phyloP scores from a whole-genome alignment of 2,797 vertebrate species.

The Spinus olivaceus region DNA sequence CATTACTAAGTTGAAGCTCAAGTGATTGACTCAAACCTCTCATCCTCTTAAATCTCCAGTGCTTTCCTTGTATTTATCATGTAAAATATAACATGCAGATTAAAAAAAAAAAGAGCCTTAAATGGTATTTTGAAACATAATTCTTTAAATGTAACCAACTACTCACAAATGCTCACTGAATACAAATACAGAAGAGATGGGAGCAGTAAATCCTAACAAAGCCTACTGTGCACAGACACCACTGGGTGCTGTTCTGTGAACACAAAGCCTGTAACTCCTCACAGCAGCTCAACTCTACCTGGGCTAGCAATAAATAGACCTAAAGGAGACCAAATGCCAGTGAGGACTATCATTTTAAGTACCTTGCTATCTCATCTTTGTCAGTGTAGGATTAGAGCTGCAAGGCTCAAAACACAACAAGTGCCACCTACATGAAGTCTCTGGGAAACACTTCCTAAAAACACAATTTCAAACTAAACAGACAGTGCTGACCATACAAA shows the following conservation, averaged over 20 bases:
- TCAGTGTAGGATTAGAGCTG: neutral
- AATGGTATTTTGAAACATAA: neutral
- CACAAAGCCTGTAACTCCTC: neutral
- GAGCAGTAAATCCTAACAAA: conserved; percentile 13
- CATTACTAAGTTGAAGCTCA: conserved; percentile 58
- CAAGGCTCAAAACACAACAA: neutral
- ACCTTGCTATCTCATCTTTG: neutral
- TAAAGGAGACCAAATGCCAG: neutral
- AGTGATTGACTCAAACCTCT: conserved; percentile 66
- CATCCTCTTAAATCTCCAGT: conserved; percentile 60
- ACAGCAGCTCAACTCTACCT: neutral
- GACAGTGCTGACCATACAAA: neutral
- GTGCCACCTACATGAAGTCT: neutral
- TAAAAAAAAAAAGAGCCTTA: neutral
- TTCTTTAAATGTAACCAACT: neutral
- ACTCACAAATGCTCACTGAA: neutral
- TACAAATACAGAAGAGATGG: neutral
- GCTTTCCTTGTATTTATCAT: conserved; percentile 23
- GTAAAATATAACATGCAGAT: conserved; percentile 32
- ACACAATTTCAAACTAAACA: neutral
- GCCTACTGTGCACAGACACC: neutral
- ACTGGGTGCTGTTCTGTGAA: neutral
- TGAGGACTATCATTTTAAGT: neutral
- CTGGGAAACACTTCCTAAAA: neutral
- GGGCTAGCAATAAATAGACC: neutral